Percentiles rank a stretch among this genome's conserved stretches.
phyloP scores from a whole-genome alignment of 2,888 invertebrate genomes.

The Silvanus unidentatus region DNA sequence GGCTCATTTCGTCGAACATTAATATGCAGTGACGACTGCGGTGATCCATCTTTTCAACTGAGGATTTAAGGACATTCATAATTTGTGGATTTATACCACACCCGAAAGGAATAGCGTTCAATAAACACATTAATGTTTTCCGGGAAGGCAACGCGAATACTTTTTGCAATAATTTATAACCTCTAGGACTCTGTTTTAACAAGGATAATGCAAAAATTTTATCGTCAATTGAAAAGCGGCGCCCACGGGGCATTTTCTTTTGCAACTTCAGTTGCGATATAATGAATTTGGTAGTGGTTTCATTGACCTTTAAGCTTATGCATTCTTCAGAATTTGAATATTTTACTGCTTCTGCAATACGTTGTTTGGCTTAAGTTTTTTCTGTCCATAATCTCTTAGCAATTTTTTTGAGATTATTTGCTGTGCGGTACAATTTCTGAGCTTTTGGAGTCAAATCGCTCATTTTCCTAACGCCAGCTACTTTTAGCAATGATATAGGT shows the following conservation, averaged over 20 bases:
- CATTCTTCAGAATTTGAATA: background rate
- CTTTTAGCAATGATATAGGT: too few relatives aligned
- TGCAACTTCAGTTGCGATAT: background rate
- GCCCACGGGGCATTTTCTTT: background rate
- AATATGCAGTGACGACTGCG: background rate
- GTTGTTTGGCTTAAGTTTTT: background rate
- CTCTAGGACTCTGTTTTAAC: background rate
- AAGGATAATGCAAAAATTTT: background rate
- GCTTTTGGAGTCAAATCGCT: background rate
- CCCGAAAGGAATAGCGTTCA: conserved; percentile 2
- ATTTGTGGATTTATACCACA: conserved; percentile 10
- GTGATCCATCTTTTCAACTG: conserved; percentile 1
- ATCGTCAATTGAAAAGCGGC: background rate
- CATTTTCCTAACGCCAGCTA: too few relatives aligned
- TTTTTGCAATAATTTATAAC: background rate
- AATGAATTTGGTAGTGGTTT: background rate
- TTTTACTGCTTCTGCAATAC: background rate
- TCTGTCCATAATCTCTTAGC: background rate
- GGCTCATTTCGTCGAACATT: conserved; percentile 7
- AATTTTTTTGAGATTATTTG: background rate
- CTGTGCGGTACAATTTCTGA: background rate
- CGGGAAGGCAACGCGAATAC: conserved; percentile 8
- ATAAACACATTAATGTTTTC: conserved; percentile 6
- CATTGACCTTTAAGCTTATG: background rate
- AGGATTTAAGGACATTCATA: conserved; percentile 3